A percentile compares a stretch with the other conserved stretches of the same genome.
These are phyloP conservation scores for Lacanobia wlatinum DNA, from an alignment of 2,888 invertebrate genomes.

Conservation along the genomic window DNA sequence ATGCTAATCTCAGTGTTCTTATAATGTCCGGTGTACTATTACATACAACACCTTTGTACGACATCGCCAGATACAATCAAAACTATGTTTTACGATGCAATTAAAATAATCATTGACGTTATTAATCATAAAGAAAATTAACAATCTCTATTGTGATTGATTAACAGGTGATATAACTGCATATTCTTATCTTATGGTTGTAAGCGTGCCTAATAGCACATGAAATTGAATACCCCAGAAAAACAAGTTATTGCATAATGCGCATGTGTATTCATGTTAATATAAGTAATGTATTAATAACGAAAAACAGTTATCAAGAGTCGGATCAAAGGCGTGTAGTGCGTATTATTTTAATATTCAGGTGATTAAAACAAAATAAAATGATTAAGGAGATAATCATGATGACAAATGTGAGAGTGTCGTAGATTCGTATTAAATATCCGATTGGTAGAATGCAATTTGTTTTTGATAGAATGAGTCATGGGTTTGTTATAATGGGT, in stretches of 20 bases:
- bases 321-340: conserved; percentile 21
- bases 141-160: conserved; percentile 51
- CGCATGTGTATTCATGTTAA: conserved; percentile 45
- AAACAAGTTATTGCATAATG: conserved; percentile 57
- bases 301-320: conserved; percentile 56
- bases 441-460: conserved; percentile 39
- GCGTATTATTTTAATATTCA: conserved; percentile 47
- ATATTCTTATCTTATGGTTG: conserved; percentile 34
- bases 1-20: conserved; percentile 83
- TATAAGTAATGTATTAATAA: conserved; percentile 53
- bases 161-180: conserved; percentile 48
- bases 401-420: conserved; percentile 47
- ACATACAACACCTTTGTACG: conserved; percentile 61
- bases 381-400: conserved; percentile 56
- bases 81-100: conserved; percentile 26
- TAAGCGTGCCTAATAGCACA: conserved; percentile 50
- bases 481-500: conserved; percentile 38
- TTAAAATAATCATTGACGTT: conserved; percentile 39
- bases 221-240: conserved; percentile 54
- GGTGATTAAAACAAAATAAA: conserved; percentile 51
- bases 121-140: conserved; percentile 53
- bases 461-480: conserved; percentile 43
- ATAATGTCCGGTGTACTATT: conserved; percentile 80
- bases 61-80: conserved; percentile 21
- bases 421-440: conserved; percentile 30